Evolutionary conservation across 2,888 invertebrate genomes (phyloP).

Genomic region (Gibbula magus): DNA sequence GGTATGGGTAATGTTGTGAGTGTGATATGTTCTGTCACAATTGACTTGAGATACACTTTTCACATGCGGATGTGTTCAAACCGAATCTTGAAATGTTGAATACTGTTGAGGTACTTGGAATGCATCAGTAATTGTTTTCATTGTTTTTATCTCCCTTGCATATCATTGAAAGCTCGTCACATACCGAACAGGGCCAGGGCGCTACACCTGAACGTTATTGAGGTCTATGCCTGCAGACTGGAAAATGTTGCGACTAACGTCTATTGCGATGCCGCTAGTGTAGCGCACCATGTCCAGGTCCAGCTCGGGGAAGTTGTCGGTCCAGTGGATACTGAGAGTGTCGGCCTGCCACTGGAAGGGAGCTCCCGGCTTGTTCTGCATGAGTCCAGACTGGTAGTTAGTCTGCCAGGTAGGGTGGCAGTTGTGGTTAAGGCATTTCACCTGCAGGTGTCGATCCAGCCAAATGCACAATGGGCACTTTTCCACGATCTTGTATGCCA

Average conservation of each 20-base stretch:
- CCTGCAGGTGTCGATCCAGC: constrained; percentile 45
- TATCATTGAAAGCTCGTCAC: not conserved
- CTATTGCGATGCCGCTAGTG: constrained; percentile 45
- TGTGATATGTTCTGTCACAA: no score
- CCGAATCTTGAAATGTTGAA: no score
- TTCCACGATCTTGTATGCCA: constrained; percentile 43
- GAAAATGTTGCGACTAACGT: constrained; percentile 38
- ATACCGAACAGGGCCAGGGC: not conserved
- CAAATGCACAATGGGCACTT: constrained; percentile 32
- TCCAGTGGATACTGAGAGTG: constrained; percentile 45
- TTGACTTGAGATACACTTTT: no score
- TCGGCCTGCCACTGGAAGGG: constrained; percentile 45
- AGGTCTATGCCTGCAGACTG: constrained; percentile 40
- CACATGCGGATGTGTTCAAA: no score
- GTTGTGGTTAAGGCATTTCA: constrained; percentile 45
- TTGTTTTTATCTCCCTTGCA: not conserved
- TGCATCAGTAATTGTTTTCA: no score
- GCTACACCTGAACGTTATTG: constrained; percentile 12
- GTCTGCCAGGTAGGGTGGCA: constrained; percentile 49
- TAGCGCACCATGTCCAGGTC: constrained; percentile 47
- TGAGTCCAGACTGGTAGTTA: constrained; percentile 36
- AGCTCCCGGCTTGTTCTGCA: constrained; percentile 42
- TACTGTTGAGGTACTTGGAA: no score
- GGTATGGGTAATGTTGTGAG: no score
- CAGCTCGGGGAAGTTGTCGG: constrained; percentile 43